Evolutionary conservation across 2,113 vertebrate genomes (phyloP), one percentile per base, ranked within the genome.

Genomic region (Helogale parvula): DNA sequence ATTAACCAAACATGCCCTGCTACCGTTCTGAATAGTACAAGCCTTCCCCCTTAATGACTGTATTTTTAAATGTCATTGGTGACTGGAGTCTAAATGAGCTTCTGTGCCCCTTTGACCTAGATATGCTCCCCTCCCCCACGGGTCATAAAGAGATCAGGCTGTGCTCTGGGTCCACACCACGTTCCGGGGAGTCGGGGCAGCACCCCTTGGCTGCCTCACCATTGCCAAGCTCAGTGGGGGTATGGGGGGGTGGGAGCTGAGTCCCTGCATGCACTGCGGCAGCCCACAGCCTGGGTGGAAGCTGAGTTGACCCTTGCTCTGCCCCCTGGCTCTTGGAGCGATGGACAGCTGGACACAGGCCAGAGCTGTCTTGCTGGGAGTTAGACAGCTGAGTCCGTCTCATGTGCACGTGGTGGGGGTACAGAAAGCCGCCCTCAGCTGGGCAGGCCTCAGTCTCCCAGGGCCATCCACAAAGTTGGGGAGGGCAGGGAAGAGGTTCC

Each of bases 251-350:
- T 15, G 8, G 17, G 93, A n/a, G 52, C 89, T 65, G 80, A 93
- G 57, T 83, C 95, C 95, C 93, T 89, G 93, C 86, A 65, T 96
- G 92, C 83, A 66, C 29, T 66, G 63, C 16, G 7, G 41, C 54
- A 79, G 72, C 54, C 27, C 19, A 23, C 94, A 81, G 69, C 68
- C 91, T 31, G 16, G 57, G 29, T 31, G 8, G 5, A 91, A 41
- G 68, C 50, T 12, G 6, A 38, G 11, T 50, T 47, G 27, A 77
- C 74, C 45, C 14, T 27, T 0, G 41, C 7, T 8, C 41, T 7
- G 3, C 41, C 27, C 74, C 29, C 27, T 47, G 47, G 27, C 27
- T 29, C 27, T 29, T 9, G 2, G 41, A 47, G 16, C 52, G 52
- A 81, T 16, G 23, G 57, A 81, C 13, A 23, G 57, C 5, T 1